Evolutionary conservation across 2,888 invertebrate species (phyloP).

Genomic region (Sicus ferrugineus): DNA sequence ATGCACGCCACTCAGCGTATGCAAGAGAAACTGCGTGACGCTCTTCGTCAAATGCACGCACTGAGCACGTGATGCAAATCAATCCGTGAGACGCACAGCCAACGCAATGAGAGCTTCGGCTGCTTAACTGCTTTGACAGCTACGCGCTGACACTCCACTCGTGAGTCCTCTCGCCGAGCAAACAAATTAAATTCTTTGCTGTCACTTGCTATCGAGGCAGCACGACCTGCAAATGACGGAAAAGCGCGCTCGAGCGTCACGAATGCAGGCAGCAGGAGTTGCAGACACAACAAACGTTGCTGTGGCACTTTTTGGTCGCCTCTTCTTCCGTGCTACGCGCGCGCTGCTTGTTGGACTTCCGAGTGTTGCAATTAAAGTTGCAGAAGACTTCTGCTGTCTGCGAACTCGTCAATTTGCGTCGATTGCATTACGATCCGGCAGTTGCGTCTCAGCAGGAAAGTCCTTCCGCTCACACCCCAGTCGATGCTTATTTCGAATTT

Average conservation of each 20-base stretch:
- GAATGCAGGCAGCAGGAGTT: no score
- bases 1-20: no score
- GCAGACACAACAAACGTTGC: slow-evolving; percentile 1
- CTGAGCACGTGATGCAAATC: background rate
- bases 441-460: no score
- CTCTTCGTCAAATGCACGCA: slow-evolving; percentile 5
- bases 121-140: slow-evolving; percentile 21
- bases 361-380: background rate
- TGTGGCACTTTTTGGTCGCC: background rate
- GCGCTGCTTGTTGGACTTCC: background rate
- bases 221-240: no score
- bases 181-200: slow-evolving; percentile 31
- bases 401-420: slow-evolving; percentile 26
- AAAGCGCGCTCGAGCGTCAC: no score
- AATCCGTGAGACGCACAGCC: background rate
- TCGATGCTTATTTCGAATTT: background rate
- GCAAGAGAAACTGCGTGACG: no score
- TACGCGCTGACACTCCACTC: slow-evolving; percentile 10
- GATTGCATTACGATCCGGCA: slow-evolving; percentile 11
- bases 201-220: slow-evolving; percentile 5
- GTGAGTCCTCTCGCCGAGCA: background rate
- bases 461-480: background rate
- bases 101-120: background rate
- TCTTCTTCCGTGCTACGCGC: background rate
- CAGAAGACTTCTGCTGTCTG: slow-evolving; percentile 9